These are phyloP conservation scores for Ovibos moschatus DNA, from an alignment of 2,113 vertebrate genomes.

Conservation along the genomic window DNA sequence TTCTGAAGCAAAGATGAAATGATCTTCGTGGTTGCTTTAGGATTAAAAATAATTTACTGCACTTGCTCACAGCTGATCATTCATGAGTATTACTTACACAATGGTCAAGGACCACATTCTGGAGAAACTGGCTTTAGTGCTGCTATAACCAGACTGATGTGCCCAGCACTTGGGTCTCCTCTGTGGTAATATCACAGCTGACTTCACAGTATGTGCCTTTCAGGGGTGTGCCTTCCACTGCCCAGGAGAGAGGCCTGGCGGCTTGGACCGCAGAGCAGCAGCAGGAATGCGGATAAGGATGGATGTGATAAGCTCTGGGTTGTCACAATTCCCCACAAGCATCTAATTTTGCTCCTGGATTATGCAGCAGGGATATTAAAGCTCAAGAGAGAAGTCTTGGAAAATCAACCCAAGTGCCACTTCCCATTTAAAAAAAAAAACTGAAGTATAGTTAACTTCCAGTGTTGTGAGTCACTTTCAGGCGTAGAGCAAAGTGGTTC, in stretches of 20 bases:
- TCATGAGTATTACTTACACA: background rate
- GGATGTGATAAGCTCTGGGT: background rate
- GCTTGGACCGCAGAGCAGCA: background rate
- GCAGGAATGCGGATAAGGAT: background rate
- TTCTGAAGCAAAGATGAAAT: constrained; percentile 26
- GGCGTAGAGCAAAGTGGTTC: background rate
- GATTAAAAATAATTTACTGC: background rate
- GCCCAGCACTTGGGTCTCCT: background rate
- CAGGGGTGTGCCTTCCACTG: background rate
- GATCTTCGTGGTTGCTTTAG: background rate
- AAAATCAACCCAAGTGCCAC: background rate
- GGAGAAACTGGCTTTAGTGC: background rate
- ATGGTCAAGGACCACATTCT: background rate
- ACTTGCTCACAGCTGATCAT: background rate
- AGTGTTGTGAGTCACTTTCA: background rate
- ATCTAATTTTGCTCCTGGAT: background rate
- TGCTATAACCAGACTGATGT: background rate
- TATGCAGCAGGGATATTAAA: background rate
- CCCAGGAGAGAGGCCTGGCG: background rate
- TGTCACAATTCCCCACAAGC: background rate
- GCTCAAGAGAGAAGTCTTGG: background rate
- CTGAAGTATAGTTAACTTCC: background rate
- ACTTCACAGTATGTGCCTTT: background rate
- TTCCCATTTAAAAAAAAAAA: background rate
- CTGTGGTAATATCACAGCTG: background rate